A percentile compares a stretch with the other conserved stretches of the same genome.
Evolutionary conservation across 2,888 invertebrate species (phyloP).

Genomic region (Fragum whitleyi): DNA sequence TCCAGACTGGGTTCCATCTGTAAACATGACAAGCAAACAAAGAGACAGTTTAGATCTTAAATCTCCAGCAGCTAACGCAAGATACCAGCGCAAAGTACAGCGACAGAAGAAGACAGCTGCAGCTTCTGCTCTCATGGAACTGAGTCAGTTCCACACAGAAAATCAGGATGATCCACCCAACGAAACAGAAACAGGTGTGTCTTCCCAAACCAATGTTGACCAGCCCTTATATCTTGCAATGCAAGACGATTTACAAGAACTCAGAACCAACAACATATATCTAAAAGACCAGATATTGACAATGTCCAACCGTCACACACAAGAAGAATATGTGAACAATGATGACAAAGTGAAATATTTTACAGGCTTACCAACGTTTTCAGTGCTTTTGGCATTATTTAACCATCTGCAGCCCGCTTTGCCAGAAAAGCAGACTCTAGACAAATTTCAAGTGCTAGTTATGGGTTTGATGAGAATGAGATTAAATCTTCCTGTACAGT

Average conservation of each 20-base stretch:
- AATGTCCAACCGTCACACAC: background rate
- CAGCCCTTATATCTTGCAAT: background rate
- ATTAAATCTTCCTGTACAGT: constrained; percentile 32
- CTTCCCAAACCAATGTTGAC: constrained; percentile 8
- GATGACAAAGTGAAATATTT: too few species aligned
- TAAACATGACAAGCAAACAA: too few species aligned
- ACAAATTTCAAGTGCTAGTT: too few species aligned
- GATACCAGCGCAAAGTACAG: constrained; percentile 20
- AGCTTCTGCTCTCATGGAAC: constrained; percentile 27
- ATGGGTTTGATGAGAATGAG: too few species aligned
- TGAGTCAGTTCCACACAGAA: background rate
- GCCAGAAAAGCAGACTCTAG: too few species aligned
- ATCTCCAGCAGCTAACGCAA: constrained; percentile 23
- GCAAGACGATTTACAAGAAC: background rate
- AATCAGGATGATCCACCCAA: background rate
- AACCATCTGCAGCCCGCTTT: too few species aligned
- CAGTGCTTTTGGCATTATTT: too few species aligned
- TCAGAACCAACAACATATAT: background rate
- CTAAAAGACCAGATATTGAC: background rate
- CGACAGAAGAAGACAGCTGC: constrained; percentile 20
- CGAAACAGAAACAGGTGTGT: constrained; percentile 3
- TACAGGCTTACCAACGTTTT: too few species aligned
- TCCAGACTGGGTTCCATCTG: too few species aligned
- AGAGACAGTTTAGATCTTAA: constrained; percentile 12
- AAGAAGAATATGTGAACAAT: too few species aligned